Percentiles rank a stretch among this genome's conserved stretches.
Evolutionary conservation across 2,888 invertebrate genomes (phyloP).

Genomic region (Augiades crinisus): DNA sequence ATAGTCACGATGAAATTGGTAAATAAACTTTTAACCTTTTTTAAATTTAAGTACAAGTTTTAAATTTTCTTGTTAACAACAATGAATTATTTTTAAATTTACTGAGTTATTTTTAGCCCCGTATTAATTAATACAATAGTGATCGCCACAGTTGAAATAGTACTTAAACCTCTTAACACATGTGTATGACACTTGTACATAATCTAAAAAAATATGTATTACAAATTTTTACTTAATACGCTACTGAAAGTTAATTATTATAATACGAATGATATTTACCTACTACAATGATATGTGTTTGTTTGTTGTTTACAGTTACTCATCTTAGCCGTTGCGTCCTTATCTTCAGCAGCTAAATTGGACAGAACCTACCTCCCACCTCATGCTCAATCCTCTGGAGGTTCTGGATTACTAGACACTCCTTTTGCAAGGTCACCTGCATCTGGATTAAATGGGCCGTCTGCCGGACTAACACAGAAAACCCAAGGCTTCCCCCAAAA

Average conservation of each 20-base stretch:
- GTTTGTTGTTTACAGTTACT: slow-evolving; percentile 53
- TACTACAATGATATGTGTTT: no score
- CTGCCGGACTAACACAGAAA: slow-evolving; percentile 13
- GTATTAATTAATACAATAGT: no score
- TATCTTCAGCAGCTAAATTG: slow-evolving; percentile 57
- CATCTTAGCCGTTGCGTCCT: slow-evolving; percentile 50
- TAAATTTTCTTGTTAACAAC: no score
- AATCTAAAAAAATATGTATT: no score
- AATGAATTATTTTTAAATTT: no score
- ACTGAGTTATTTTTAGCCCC: no score
- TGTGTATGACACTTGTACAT: no score
- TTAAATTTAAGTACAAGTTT: neutral
- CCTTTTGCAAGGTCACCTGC: slow-evolving; percentile 42
- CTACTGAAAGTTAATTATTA: neutral
- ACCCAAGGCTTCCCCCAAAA: slow-evolving; percentile 25
- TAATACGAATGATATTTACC: neutral
- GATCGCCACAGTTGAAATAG: no score
- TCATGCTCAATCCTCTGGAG: slow-evolving; percentile 51
- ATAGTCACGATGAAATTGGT: slow-evolving; percentile 64
- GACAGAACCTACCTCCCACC: slow-evolving; percentile 69
- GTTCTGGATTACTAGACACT: slow-evolving; percentile 53
- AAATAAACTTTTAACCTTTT: slow-evolving; percentile 32
- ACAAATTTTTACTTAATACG: no score
- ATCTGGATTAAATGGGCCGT: slow-evolving; percentile 23
- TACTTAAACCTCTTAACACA: no score